Evolutionary conservation across 2,888 invertebrate genomes (phyloP), one percentile per base, ranked within the genome.

Genomic region (Steinernema hermaphroditum): DNA sequence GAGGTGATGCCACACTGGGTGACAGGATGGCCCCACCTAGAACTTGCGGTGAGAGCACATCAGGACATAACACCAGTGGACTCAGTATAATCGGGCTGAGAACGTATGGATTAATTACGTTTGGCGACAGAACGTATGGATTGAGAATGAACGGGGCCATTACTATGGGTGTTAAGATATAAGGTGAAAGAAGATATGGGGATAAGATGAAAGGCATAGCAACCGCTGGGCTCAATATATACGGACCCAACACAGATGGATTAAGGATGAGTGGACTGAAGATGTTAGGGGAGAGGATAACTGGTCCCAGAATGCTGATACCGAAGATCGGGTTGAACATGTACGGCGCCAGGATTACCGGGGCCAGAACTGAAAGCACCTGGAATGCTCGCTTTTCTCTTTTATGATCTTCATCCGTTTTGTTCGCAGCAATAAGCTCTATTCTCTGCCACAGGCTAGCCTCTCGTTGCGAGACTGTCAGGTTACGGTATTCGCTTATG

Each of bases 221-320:
- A 43, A 82, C 79, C 6, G 79, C 79, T 34, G 82, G 82, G 4
- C 75, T 76, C 29, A 80, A 49, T 1, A 80, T 75, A 72, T 75
- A 78, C 0, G 80, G 80, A 22, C 76, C 74, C 1, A 80, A 62
- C 0, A 83, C 80, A 1, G 81, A 73, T 2, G 84, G 82, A 72
- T 81, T 81, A 8, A 84, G 73, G 41, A 84, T 80, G 14, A 83
- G 78, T 4, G 85, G 85, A 0, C 82, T 79, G 75, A 85, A 85
- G 29, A 84, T 76, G 19, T 78, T 81, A 0, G 85, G 85, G 0
- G 83, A 84, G 27, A 85, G 78, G 1, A 80, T 75, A 0, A 77
- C 75, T 0, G 83, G 83, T 0, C 83, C 83, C 0, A 83, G 74
- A 0, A 83, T 75, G n/a, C 75, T 74, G 0, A 82, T 50, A 1